Conservation (phyloP, 2,113 vertebrate genomes). For the Seriola quinqueradiata region DNA sequence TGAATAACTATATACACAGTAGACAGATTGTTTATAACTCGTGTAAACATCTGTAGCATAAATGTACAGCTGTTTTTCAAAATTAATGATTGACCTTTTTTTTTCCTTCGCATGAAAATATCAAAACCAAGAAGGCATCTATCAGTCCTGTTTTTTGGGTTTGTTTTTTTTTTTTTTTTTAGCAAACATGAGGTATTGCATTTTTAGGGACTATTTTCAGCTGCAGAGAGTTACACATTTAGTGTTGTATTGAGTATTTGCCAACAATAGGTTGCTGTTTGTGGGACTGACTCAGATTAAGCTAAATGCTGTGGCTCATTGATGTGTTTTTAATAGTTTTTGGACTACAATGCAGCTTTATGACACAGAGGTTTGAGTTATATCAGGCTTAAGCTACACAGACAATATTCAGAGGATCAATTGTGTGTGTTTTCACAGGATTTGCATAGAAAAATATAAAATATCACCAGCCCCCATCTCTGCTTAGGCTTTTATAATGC, state of each 20-base stretch:
- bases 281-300: slow-evolving; percentile 1
- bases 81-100: not conserved
- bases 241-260: not conserved
- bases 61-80: not conserved
- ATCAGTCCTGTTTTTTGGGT: no score
- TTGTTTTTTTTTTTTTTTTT: not conserved
- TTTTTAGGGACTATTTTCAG: not conserved
- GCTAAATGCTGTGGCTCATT: not conserved
- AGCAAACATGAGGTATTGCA: no score
- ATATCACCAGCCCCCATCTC: not conserved
- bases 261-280: not conserved
- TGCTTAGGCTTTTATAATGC: slow-evolving; percentile 5
- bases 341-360: not conserved
- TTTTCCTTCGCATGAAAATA: no score
- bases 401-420: not conserved
- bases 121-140: no score
- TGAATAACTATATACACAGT: not conserved
- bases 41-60: not conserved
- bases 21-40: not conserved
- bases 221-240: not conserved
- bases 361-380: not conserved
- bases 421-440: not conserved
- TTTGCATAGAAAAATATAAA: not conserved
- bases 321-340: not conserved
- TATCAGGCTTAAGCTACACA: not conserved